A percentile compares a stretch with the other conserved stretches of the same genome.
Conservation (phyloP, 2,797 vertebrate genomes). For the Pipistrellus pygmaeus region DNA sequence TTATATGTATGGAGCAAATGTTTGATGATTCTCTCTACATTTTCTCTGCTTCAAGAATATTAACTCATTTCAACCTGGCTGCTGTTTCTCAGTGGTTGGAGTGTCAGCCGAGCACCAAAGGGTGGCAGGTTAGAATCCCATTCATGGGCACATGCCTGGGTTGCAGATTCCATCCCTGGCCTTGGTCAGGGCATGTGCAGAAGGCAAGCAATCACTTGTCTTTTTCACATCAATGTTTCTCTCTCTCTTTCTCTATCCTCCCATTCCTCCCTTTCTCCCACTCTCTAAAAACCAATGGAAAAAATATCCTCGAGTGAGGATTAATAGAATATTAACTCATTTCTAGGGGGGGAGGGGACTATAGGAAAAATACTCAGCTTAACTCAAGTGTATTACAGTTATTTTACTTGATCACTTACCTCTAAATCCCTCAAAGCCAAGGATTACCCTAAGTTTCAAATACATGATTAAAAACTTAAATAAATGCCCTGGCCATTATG, state of each 20-base stretch:
- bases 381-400: background rate
- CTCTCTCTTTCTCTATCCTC: background rate
- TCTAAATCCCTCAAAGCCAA: slow-evolving; percentile 24
- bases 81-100: no score
- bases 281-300: background rate
- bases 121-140: no score
- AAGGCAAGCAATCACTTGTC: background rate
- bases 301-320: background rate
- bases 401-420: slow-evolving; percentile 48
- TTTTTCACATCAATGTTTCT: background rate
- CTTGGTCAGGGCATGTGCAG: background rate
- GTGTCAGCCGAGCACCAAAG: no score
- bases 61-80: background rate
- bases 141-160: no score
- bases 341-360: background rate
- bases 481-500: background rate
- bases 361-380: slow-evolving; percentile 11
- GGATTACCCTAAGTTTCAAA: slow-evolving; percentile 4
- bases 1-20: background rate
- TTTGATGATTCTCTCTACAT: background rate
- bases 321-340: background rate
- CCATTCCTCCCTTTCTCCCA: background rate
- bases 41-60: slow-evolving; percentile 31
- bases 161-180: background rate
- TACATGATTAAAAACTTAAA: slow-evolving; percentile 40